Conservation (phyloP, 2,113 vertebrate genomes). For the Murina feae region DNA sequence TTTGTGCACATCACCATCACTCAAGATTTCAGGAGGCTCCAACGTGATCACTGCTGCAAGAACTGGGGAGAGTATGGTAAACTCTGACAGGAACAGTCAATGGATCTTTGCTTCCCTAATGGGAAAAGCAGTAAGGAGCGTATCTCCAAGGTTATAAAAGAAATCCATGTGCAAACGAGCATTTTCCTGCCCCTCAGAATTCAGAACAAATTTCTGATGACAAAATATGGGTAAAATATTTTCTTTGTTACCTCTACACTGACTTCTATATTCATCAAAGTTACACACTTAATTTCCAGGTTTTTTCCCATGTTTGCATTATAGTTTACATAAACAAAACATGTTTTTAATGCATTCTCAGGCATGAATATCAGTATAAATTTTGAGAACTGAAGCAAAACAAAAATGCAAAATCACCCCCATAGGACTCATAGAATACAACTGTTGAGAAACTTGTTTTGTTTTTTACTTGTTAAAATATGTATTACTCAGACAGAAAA, state of each 20-base stretch:
- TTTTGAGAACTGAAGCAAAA: constrained; percentile 1
- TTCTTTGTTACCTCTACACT: constrained; percentile 14
- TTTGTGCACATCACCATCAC: background rate
- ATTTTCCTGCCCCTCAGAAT: background rate
- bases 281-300: background rate
- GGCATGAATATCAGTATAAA: constrained; percentile 4
- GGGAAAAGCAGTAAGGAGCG: background rate
- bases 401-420: constrained; percentile 7
- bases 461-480: background rate
- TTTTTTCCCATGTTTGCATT: background rate
- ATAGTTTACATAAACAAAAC: background rate
- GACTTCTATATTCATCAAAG: background rate
- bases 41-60: background rate
- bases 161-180: background rate
- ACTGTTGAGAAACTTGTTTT: background rate
- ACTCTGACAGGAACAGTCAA: background rate
- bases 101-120: background rate
- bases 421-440: background rate
- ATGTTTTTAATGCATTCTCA: constrained; percentile 7
- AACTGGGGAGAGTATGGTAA: background rate
- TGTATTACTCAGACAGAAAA: constrained; percentile 14
- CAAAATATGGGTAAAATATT: background rate
- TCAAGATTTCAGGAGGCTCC: background rate
- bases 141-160: background rate
- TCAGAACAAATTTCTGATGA: background rate